Evolutionary conservation across 2,888 invertebrate genomes (phyloP).

Genomic region (Dysmachus trigonus): DNA sequence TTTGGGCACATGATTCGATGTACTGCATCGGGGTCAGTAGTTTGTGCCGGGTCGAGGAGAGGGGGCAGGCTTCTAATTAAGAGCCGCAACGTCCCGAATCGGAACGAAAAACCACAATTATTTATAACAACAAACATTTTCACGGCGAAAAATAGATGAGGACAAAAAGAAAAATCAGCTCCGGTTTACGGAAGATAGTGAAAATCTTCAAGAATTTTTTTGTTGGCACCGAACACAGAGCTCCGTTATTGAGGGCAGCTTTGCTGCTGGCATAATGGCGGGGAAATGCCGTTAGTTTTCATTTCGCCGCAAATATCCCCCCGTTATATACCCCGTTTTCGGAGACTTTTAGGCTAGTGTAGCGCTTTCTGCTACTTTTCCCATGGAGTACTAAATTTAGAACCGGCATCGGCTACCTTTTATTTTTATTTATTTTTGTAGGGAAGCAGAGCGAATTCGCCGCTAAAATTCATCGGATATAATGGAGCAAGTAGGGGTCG

Average conservation of each 20-base stretch:
- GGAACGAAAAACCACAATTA: background rate
- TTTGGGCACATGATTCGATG: background rate
- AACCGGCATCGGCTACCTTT: background rate
- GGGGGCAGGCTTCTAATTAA: background rate
- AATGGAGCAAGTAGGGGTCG: background rate
- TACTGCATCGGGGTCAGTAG: background rate
- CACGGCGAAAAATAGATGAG: background rate
- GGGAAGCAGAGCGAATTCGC: background rate
- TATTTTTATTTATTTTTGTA: background rate
- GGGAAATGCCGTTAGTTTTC: background rate
- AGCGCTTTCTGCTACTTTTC: background rate
- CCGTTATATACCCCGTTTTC: background rate
- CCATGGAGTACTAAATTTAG: conserved; percentile 25
- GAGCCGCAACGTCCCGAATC: background rate
- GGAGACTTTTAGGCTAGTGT: background rate
- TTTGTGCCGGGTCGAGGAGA: too few species aligned
- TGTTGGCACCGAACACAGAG: background rate
- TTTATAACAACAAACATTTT: conserved; percentile 6
- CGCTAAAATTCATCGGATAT: background rate
- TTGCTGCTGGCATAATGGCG: background rate
- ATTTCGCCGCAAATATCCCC: background rate
- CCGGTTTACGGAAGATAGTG: background rate
- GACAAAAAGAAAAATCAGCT: background rate
- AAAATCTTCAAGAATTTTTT: conserved; percentile 28
- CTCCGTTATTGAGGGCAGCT: background rate